Evolutionary conservation across 2,113 vertebrate species (phyloP).

Genomic region (Notiomystis cincta): DNA sequence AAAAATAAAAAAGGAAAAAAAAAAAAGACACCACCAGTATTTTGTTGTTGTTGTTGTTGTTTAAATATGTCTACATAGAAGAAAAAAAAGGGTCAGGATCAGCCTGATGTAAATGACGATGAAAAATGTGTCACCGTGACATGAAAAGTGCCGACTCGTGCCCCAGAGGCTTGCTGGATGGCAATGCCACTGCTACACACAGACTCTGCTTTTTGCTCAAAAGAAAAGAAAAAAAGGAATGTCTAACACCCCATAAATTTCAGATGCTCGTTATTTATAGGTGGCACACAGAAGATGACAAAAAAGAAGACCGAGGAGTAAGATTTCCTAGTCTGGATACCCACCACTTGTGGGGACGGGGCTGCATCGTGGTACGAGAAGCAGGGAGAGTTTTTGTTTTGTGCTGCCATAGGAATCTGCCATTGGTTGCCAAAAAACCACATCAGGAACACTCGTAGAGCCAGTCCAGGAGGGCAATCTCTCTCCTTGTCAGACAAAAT

Average conservation of each 20-base stretch:
- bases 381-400: constrained; percentile 32
- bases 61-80: constrained; percentile 32
- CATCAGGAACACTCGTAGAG: constrained; percentile 59
- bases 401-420: constrained; percentile 71
- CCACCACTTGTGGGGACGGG: background rate
- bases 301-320: constrained; percentile 33
- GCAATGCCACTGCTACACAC: constrained; percentile 51
- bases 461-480: constrained; percentile 59
- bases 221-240: constrained; percentile 15
- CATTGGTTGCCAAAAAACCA: constrained; percentile 59
- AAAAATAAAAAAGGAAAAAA: background rate
- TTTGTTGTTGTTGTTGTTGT: background rate
- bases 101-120: constrained; percentile 27
- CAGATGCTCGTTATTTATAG: constrained; percentile 32
- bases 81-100: background rate
- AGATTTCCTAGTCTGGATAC: constrained; percentile 10
- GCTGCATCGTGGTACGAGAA: constrained; percentile 18
- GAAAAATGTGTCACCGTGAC: constrained; percentile 6
- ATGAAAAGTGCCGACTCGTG: constrained; percentile 42
- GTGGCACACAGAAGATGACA: constrained; percentile 15
- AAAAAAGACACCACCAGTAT: constrained; percentile 22
- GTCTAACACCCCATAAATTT: background rate
- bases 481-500: constrained; percentile 67
- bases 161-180: constrained; percentile 28
- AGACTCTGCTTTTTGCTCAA: constrained; percentile 37